phyloP scores from a whole-genome alignment of 2,888 invertebrate species.

The Chalcosyrphus nemorum region DNA sequence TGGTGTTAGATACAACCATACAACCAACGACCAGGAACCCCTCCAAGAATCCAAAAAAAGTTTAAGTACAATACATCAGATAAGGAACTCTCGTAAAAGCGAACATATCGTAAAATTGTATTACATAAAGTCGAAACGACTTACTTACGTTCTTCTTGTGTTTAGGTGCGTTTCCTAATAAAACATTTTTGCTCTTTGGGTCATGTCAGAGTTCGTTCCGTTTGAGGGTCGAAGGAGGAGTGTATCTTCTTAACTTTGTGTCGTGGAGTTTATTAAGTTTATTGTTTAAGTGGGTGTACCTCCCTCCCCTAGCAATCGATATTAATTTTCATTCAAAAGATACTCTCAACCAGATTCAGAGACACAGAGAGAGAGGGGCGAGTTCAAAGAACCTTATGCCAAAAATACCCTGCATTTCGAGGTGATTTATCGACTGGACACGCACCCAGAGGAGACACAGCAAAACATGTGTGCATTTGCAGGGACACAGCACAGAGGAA shows the following conservation, averaged over 20 bases:
- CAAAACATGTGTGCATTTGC: slow-evolving; percentile 2
- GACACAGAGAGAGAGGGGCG: slow-evolving; percentile 2
- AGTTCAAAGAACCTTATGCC: slow-evolving; percentile 35
- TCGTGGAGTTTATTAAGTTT: slow-evolving; percentile 41
- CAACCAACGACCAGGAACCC: background rate
- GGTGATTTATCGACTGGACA: slow-evolving; percentile 65
- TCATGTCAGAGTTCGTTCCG: slow-evolving; percentile 35
- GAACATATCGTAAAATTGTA: slow-evolving; percentile 66
- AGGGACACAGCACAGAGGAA: background rate
- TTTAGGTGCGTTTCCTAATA: slow-evolving; percentile 37
- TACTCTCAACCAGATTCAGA: slow-evolving; percentile 4
- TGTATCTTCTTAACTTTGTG: background rate
- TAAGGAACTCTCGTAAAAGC: slow-evolving; percentile 63
- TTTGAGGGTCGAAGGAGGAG: background rate
- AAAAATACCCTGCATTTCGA: slow-evolving; percentile 29
- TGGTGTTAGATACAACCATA: slow-evolving; percentile 48
- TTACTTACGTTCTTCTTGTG: slow-evolving; percentile 11
- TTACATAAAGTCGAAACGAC: slow-evolving; percentile 47
- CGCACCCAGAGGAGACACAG: slow-evolving; percentile 19
- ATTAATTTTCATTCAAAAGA: slow-evolving; percentile 14
- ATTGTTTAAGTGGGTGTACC: background rate
- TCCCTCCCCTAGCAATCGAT: background rate
- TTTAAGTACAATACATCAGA: slow-evolving; percentile 46
- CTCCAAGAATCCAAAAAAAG: background rate
- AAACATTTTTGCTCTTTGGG: slow-evolving; percentile 47